Evolutionary conservation across 2,113 vertebrate species (phyloP), one percentile per base, ranked within the genome.

Genomic region (Leptobrachium leishanense): DNA sequence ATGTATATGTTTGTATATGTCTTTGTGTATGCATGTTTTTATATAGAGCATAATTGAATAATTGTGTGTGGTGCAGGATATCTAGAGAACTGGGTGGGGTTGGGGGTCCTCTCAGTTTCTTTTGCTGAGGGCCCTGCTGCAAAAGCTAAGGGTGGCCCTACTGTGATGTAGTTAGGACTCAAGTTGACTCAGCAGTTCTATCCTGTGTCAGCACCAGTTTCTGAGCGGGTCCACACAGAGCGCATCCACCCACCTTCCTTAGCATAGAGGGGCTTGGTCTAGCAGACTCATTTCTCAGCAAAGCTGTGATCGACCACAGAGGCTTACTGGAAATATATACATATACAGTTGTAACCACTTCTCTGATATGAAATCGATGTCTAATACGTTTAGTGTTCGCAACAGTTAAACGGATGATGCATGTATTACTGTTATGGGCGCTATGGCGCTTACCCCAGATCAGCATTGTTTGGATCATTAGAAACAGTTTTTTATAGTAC

Each of bases 241-340:
- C 3, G 12, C 2, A 2, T 13, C 12, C 20, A 57, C 62, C 77
- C 77, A 79, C 70, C 15, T 13, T 31, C 50, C 39, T 15, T 74
- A 1, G 42, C 13, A 12, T 6, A 8, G 68, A 70, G 68, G 68
- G 68, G 68, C 68, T 31, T 44, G 15, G 15, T 46, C 1, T 50
- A 11, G 20, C 5, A 12, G n/a, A 40, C 74, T 15, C 13, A 44
- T 66, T 73, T 79, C 70, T 73, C 62, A 79, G 63, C 77, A 79
- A 43, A 73, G 77, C 68, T 62, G 31, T 40, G 6, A 65, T 20
- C 41, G 68, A 79, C 76, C 77, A 73, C 77, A 79, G 50, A 72
- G 1, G 44, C 41, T 79, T 65, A 44, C 77, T 66, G 77, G 77
- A 79, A 79, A 59, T 59, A 1, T 12, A 50, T 59, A 8, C 50